Base-by-base conservation (phyloP, 2,888 invertebrate species). In the Biston stratarius region DNA sequence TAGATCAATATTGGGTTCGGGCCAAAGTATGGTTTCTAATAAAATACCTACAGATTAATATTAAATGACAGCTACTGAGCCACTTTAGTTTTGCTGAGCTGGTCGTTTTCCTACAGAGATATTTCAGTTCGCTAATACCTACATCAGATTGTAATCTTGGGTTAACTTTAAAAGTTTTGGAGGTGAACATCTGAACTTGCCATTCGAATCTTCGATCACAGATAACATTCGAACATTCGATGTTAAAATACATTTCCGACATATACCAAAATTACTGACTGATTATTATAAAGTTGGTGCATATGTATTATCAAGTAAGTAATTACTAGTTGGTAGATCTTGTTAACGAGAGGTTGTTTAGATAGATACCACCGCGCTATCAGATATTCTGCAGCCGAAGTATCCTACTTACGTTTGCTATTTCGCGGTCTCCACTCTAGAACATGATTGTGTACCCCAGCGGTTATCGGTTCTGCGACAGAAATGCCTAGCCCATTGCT, bases 101-200 rank as follows among this genome's bases (percentile, higher is more conserved):
- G 34, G 34, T 40, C 57, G 44, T 47, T 57, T 55, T 24, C 33
- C 44, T 5, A 34, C 24, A 12, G 11, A 33, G 34, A 57, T 45
- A 47, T 34, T 45, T 57, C 14, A 45, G 34, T 45, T 57, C 36
- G 9, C 9, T 36, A 57, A 57, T 47, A 52, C 64, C 52, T 58
- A 58, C 64, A 47, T 58, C 33, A 47, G 52, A 59, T 47, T 38
- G 24, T 53, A 64, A 59, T 59, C 58, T 64, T 48, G 59, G 58
- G 64, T 53, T 44, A 53, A 51, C 51, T 53, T 52, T 52, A 53
- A 58, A 53, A 52, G 38, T 47, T 64, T 40, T 6, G 38, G 42
- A 38, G n/a, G 61, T 2, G 14, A 33, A 15, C 55, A 10, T 40
- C 24, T 53, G 15, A 44, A 52, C 15, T 61, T 47, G 24, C 33